Evolutionary conservation across 2,888 invertebrate genomes (phyloP), one percentile per base, ranked within the genome.

Genomic region (Masnerella sp.): DNA sequence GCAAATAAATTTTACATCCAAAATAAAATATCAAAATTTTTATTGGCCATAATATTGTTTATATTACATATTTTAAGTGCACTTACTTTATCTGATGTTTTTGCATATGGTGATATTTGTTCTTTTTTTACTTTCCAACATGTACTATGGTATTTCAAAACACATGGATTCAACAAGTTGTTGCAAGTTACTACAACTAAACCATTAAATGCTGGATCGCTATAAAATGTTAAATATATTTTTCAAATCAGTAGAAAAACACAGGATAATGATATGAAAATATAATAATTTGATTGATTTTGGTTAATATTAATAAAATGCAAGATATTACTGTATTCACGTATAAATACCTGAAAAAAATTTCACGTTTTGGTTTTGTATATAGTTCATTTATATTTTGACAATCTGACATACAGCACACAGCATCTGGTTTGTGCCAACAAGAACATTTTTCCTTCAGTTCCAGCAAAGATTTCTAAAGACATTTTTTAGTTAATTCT

Each of bases 81-180:
- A 30, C 34, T 77, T 78, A 83, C 83, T 77, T 78, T 80, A 25
- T 83, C 82, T 7, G 80, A 76, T 36, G 81, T 43, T 65, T 81
- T 82, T 40, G 54, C 11, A 5, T 59, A 0, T 4, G 75, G 74
- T 17, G 75, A 79, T 5, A 81, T 47, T 5, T 67, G 12, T 11
- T 81, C 80, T 70, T 84, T 84, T 18, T 77, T 75, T 1, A 61
- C 12, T 69, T 81, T 81, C 85, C 85, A 85, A 74, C 85, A 85
- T 18, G 58, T 43, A 36, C 22, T 43, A 69, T 85, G 85, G 75
- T 78, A 85, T 18, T 71, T 78, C 3, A 82, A 61, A 7, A 34
- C 40, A 45, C 85, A 85, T 11, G 77, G 70, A 68, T 75, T 72
- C 1, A 36, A 49, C 3, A 58, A 18, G 43, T 83, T 81, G 17